Evolutionary conservation across 92 coral and sea anemone genomes (phyloP).

Genomic region (Micromussa lordhowensis): DNA sequence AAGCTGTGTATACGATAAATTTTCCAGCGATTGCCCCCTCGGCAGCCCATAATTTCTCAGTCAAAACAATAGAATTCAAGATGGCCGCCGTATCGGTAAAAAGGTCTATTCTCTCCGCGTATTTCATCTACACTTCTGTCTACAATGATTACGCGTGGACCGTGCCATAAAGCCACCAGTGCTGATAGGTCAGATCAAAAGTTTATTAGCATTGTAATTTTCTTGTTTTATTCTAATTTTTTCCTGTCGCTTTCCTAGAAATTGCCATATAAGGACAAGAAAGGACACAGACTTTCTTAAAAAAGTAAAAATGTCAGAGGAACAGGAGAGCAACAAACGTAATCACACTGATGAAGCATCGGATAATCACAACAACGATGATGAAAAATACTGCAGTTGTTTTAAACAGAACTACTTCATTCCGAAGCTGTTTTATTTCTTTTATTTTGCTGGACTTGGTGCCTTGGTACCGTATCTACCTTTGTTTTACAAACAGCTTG

Average conservation of each 20-base stretch:
- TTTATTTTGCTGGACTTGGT: constrained; percentile 60
- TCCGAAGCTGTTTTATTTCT: constrained; percentile 60
- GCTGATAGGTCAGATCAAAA: neutral
- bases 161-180: neutral
- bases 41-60: no score
- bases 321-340: neutral
- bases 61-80: no score
- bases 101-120: neutral
- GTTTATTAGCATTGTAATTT: no score
- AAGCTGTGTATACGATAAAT: no score
- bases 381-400: neutral
- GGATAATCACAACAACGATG: neutral
- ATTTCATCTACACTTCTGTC: neutral
- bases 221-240: neutral
- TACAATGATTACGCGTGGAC: neutral
- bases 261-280: neutral
- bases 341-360: neutral
- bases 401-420: constrained; percentile 42
- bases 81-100: no score
- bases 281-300: neutral
- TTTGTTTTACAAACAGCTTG: constrained; percentile 57
- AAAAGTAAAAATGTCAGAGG: neutral
- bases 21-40: no score
- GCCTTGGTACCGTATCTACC: constrained; percentile 58
- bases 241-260: neutral